Evolutionary conservation across 2,888 invertebrate species (phyloP), one percentile per base, ranked within the genome.

Genomic region (Ormyrus nitidulus): DNA sequence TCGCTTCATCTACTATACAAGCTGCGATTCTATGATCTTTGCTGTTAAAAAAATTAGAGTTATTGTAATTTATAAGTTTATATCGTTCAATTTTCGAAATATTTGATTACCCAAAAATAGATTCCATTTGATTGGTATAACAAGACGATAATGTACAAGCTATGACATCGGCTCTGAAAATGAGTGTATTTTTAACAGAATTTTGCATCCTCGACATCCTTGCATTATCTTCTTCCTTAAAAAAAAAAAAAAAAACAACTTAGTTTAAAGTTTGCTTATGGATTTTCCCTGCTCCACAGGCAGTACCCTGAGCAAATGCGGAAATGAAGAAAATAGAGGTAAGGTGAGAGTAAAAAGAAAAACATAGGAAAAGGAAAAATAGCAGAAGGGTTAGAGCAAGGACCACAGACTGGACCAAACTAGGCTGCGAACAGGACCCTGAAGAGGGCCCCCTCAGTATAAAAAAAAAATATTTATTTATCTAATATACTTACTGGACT

Each of bases 1-100:
- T 96, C 5, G 98, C 97, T 91, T 98, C 97, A 90, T 97, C 97
- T 73, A 97, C 93, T 74, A 97, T 95, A 85, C 96, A 96, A 5
- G 86, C 85, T 0, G 88, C 85, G 83, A 87, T 88, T 13, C 81
- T 85, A 44, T 85, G 81, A 8, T 79, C 83, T 71, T 73, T 78
- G 9, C 82, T 82, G 7, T 85, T 86, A 65, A 48, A 69, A 66
- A 78, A 49, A 13, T 74, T 49, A 54, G 56, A 34, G 34, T 34
- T 34, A 34, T 78, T 74, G 73, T 59, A 68, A 51, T 49, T 48
- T 5, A 65, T 6, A 62, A 34, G 34, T 34, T 34, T n/a, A 65
- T 13, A 49, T 48, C 9, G 34, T 34, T 1, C 44, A 46, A 61
- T 46, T 44, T 34, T 44, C 2, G 13, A 13, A 53, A 59, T 48